Conservation (phyloP, 2,888 invertebrate genomes). For the Terebella lapidaria region DNA sequence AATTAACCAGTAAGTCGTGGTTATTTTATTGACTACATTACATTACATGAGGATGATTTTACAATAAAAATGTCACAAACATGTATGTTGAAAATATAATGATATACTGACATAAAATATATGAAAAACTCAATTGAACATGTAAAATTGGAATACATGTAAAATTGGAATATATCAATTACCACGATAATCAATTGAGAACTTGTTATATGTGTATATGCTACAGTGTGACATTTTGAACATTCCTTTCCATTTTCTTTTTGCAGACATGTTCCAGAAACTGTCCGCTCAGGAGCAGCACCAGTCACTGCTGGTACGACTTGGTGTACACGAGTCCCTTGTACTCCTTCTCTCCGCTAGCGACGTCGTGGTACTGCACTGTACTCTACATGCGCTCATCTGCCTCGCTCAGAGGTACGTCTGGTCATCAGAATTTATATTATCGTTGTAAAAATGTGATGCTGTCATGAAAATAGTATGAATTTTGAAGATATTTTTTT, state of each 20-base stretch:
- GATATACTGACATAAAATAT: too few relatives aligned
- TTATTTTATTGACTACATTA: too few relatives aligned
- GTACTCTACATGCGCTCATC: constrained; percentile 47
- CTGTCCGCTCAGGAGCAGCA: constrained; percentile 40
- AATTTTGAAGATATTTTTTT: background rate
- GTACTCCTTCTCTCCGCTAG: constrained; percentile 41
- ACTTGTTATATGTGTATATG: too few relatives aligned
- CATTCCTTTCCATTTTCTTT: constrained; percentile 3
- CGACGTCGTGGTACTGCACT: constrained; percentile 50
- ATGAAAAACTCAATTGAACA: too few relatives aligned
- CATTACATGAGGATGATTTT: too few relatives aligned
- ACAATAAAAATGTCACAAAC: too few relatives aligned
- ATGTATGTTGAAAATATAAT: too few relatives aligned
- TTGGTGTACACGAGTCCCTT: constrained; percentile 37
- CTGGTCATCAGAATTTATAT: background rate
- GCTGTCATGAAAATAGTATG: background rate
- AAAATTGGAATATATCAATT: too few relatives aligned
- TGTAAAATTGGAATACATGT: too few relatives aligned
- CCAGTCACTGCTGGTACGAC: constrained; percentile 39
- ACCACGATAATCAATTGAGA: too few relatives aligned
- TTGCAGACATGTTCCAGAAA: constrained; percentile 51
- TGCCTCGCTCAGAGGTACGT: constrained; percentile 47
- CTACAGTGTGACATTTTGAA: background rate
- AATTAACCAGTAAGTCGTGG: constrained; percentile 47
- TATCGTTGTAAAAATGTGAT: background rate